Evolutionary conservation across 2,888 invertebrate genomes (phyloP), one percentile per base, ranked within the genome.

Genomic region (Hoplodrina blanda): DNA sequence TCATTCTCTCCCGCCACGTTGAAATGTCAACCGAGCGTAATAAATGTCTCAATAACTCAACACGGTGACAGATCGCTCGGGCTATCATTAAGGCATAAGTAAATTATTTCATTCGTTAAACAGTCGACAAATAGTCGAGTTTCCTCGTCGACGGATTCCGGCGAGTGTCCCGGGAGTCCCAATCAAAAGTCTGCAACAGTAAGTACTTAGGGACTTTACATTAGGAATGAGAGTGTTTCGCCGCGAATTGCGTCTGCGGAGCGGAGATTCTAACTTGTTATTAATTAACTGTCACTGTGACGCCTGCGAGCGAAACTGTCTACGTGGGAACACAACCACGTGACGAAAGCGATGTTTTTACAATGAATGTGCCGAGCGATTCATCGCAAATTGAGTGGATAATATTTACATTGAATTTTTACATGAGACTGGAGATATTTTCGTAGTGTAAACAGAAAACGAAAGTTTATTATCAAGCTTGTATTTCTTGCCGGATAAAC

Each of bases 151-250:
- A 55, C 72, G 65, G 62, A 73, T 71, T 75, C 64, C 73, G 62
- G 68, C 56, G 69, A 79, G 73, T 75, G 75, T 84, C 83, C 81
- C 84, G 25, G 69, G 87, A 81, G 88, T 85, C 83, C 85, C 90
- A 91, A 92, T 91, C 90, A 91, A 90, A 91, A 91, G 89, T 90
- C 88, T 88, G 85, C 85, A 90, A 90, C 88, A 85, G 89, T 88
- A 87, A 84, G 88, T 89, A 88, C 88, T 91, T 88, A 87, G 81
- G 73, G 87, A 87, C 85, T 90, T 89, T 82, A 82, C 80, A 80
- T 83, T 81, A 76, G 72, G 83, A 89, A 88, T 88, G 88, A 83
- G 84, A 82, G 82, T 82, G 80, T 84, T 82, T 79, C 80, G 73
- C 77, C 70, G 76, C 79, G 81, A 87, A 87, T 84, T 83, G 78